These are phyloP conservation scores for Petrocephalus schoutedeni DNA, from an alignment of 2,797 vertebrate genomes.

Conservation along the genomic window DNA sequence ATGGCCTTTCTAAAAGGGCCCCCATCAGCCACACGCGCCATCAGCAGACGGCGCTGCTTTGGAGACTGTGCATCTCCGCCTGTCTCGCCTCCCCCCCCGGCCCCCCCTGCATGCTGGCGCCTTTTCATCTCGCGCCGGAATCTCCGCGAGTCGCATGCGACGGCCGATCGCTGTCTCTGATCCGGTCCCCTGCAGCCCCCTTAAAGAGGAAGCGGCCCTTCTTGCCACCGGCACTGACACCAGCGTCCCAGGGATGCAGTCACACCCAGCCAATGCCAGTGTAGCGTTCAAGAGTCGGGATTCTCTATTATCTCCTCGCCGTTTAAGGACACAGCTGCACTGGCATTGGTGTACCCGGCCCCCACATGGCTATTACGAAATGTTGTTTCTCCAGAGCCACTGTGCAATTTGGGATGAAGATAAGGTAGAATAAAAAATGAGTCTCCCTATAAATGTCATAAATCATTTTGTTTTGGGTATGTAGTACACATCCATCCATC, in stretches of 20 bases:
- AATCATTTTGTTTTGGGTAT: background rate
- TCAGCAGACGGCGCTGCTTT: conserved; percentile 66
- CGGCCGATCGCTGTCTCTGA: conserved; percentile 34
- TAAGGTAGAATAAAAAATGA: background rate
- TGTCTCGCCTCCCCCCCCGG: conserved; percentile 57
- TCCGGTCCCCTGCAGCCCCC: background rate
- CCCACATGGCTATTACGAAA: background rate
- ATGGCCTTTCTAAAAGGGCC: conserved; percentile 60
- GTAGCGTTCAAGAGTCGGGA: background rate
- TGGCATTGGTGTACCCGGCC: background rate
- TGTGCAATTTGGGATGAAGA: background rate
- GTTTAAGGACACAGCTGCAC: background rate
- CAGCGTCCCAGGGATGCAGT: background rate
- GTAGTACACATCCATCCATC: background rate
- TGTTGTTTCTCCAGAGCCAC: background rate
- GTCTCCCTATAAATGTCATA: background rate
- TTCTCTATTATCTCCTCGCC: background rate
- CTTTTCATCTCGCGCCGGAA: conserved; percentile 67
- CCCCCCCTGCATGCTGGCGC: conserved; percentile 63
- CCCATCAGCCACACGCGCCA: conserved; percentile 64
- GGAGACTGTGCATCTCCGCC: conserved; percentile 56
- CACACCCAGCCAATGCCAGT: background rate
- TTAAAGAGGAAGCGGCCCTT: conserved; percentile 3
- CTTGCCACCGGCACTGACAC: background rate
- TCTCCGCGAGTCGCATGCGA: conserved; percentile 68